A percentile compares a stretch with the other conserved stretches of the same genome.
Conservation (phyloP, 2,888 invertebrate species). For the Boloria selene region DNA sequence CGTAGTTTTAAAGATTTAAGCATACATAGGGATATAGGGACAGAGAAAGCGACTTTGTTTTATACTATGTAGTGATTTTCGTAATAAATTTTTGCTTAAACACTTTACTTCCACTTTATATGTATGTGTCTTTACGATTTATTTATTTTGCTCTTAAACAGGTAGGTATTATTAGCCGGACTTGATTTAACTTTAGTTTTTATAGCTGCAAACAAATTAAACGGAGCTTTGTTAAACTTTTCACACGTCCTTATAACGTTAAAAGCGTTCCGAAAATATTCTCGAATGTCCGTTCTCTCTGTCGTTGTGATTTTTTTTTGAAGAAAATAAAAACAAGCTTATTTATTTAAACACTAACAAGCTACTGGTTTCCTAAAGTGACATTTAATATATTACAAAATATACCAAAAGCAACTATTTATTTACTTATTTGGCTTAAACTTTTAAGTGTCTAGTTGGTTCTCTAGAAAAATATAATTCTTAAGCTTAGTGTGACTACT, state of each 20-base stretch:
- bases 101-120: too few relatives aligned
- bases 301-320: background rate
- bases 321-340: background rate
- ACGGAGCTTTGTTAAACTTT: background rate
- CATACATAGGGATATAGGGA: too few relatives aligned
- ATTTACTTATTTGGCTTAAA: too few relatives aligned
- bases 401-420: too few relatives aligned
- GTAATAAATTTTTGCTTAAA: too few relatives aligned
- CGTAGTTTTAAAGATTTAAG: too few relatives aligned
- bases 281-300: background rate
- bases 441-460: too few relatives aligned
- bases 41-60: too few relatives aligned
- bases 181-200: background rate
- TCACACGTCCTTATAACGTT: background rate
- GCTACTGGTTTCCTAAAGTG: background rate
- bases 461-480: too few relatives aligned
- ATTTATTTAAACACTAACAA: background rate
- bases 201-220: background rate
- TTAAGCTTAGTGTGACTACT: too few relatives aligned
- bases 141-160: background rate
- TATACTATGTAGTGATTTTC: too few relatives aligned
- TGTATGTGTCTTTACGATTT: background rate
- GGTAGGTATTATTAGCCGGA: conserved; percentile 2
- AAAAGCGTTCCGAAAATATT: background rate
- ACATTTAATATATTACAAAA: background rate